These are phyloP conservation scores for Corvus moneduloides DNA, from an alignment of 2,113 vertebrate species.

Conservation along the genomic window DNA sequence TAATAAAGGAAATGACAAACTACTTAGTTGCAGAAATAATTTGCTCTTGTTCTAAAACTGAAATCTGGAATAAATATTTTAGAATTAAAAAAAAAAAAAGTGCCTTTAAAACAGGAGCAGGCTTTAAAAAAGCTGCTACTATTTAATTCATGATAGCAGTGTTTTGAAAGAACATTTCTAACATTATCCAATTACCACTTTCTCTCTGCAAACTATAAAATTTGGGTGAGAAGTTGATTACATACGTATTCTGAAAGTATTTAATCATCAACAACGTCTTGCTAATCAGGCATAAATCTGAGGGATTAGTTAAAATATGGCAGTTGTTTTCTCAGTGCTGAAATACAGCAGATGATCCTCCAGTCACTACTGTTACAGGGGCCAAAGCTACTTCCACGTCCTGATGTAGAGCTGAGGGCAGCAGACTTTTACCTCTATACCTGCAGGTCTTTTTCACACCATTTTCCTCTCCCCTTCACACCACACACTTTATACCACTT, in stretches of 20 bases:
- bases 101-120: not conserved
- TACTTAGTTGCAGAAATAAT: conserved; percentile 3
- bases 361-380: not conserved
- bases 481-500: not conserved
- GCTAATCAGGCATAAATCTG: not conserved
- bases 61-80: conserved; percentile 9
- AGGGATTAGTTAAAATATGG: not conserved
- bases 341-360: not conserved
- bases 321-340: not conserved
- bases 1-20: conserved; percentile 23
- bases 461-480: not conserved
- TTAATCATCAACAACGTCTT: not conserved
- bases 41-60: not conserved
- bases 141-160: not conserved
- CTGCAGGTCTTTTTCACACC: not conserved
- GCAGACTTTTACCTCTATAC: not conserved
- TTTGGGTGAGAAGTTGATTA: conserved; percentile 20
- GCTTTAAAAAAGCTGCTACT: conserved; percentile 3
- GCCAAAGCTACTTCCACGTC: not conserved
- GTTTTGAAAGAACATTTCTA: not conserved
- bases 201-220: conserved; percentile 4
- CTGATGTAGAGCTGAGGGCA: not conserved
- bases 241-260: not conserved
- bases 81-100: not conserved
- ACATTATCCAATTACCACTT: not conserved